Evolutionary conservation across 2,888 invertebrate species (phyloP), one percentile per base, ranked within the genome.

Genomic region (Zaprionus lineosus): DNA sequence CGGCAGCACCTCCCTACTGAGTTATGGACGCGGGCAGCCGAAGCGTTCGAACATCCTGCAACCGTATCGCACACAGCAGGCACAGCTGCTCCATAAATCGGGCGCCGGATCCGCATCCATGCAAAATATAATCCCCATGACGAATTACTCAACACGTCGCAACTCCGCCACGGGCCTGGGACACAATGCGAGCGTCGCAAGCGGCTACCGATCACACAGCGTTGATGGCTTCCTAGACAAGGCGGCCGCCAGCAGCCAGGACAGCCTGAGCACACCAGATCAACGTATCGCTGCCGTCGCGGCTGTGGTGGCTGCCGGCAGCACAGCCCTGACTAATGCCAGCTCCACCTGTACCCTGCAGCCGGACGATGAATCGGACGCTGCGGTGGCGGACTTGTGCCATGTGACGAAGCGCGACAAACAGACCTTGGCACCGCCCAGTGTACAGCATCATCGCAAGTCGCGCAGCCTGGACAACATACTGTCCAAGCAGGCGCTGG

Each of bases 381-480:
- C 28, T 11, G 18, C 29, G 0, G 18, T 16, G 18, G 29, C 33
- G 29, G 52, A 40, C 0, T 11, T 31, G 15, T 26, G 48, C 8
- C 43, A 28, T 14, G 89, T 89, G 7, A 61, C 74, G n/a, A 77
- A 81, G 12, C 82, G 89, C 1, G 89, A 88, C 8, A 89, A 89
- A 46, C 77, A 70, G 74, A 44, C 64, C 53, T 53, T 73, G 57
- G 47, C 59, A 4, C 84, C 73, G 34, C 37, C 59, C 1, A 86
- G 86, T 67, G 78, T 82, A 7, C 88, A 88, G 9, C 88, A 88
- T 41, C 89, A 90, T 71, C 86, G 92, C 58, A 91, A 92, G 74
- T 93, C 94, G 33, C 92, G 93, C 40, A 93, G 93, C 84, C 89
- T 93, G 59, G 93, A 94, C 81, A 93, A 92, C 56, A 91, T 93